These are phyloP conservation scores for Deilephila elpenor DNA, from an alignment of 2,888 invertebrate genomes.

Conservation along the genomic window DNA sequence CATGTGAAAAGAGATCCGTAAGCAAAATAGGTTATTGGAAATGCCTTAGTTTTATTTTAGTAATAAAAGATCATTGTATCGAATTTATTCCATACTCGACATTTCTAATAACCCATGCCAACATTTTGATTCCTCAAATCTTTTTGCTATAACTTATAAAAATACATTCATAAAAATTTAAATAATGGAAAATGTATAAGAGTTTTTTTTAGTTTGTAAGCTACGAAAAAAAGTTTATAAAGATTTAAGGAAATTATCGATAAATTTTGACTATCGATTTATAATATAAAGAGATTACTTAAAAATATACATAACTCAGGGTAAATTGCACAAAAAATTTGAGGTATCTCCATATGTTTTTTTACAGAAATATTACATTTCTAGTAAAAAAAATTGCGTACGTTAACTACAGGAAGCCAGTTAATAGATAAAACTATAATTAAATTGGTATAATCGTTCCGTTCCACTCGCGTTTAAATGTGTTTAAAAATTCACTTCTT, in stretches of 20 bases:
- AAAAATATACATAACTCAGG: neutral
- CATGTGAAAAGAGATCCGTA: constrained; percentile 4
- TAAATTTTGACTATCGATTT: constrained; percentile 1
- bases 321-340: constrained; percentile 25
- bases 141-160: constrained; percentile 24
- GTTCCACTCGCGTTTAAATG: constrained; percentile 43
- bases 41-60: neutral
- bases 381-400: constrained; percentile 40
- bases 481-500: constrained; percentile 53
- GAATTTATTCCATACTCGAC: neutral
- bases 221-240: neutral
- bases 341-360: constrained; percentile 36
- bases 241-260: neutral
- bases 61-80: neutral
- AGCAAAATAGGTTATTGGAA: neutral
- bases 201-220: neutral
- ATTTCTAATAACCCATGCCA: constrained; percentile 26
- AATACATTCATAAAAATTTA: neutral
- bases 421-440: constrained; percentile 40
- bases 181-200: neutral
- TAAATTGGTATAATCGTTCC: constrained; percentile 51
- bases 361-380: constrained; percentile 45
- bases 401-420: constrained; percentile 56
- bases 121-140: constrained; percentile 26
- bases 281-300: no score